Evolutionary conservation across 2,113 vertebrate genomes (phyloP), one percentile per base, ranked within the genome.

Genomic region (Callospermophilus lateralis): DNA sequence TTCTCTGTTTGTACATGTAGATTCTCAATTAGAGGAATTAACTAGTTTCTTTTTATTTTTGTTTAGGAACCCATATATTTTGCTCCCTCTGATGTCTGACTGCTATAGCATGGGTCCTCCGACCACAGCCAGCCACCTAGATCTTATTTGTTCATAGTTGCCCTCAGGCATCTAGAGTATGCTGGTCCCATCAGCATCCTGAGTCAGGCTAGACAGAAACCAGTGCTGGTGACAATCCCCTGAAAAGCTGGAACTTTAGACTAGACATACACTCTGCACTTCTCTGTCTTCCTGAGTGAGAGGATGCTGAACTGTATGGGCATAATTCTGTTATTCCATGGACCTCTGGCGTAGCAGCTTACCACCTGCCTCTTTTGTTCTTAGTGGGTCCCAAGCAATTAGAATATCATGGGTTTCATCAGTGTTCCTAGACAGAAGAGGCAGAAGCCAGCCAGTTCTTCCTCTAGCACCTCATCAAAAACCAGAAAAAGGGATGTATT

Each of bases 201-300:
- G 24, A 42, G 6, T 39, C 20, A 32, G 20, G 11, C 2, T 55
- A 42, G 28, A 55, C 3, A 92, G 74, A 74, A 86, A 53, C 3
- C n/a, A 42, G n/a, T n/a, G 42, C 22, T 20, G 15, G 5, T 12
- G 30, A n/a, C 8, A 87, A 12, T 0, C 13, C 9, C 0, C 16
- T 92, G n/a, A 30, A 74, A 95, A 86, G 13, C 42, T 80, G 1
- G 9, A 80, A 53, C 19, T 3, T 42, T 42, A 63, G 20, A 53
- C 5, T n/a, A 63, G 26, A 53, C 2, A 28, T 8, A 51, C 3
- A 16, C 5, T 48, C 5, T 0, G 19, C 34, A 51, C 13, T 34
- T 79, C 15, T 70, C 61, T 61, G 12, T 53, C 22, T 89, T 24
- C 24, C 22, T 22, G 55, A 73, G 28, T n/a, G 20, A 85, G 74